phyloP scores from a whole-genome alignment of 2,113 vertebrate species.

The Micromys minutus region DNA sequence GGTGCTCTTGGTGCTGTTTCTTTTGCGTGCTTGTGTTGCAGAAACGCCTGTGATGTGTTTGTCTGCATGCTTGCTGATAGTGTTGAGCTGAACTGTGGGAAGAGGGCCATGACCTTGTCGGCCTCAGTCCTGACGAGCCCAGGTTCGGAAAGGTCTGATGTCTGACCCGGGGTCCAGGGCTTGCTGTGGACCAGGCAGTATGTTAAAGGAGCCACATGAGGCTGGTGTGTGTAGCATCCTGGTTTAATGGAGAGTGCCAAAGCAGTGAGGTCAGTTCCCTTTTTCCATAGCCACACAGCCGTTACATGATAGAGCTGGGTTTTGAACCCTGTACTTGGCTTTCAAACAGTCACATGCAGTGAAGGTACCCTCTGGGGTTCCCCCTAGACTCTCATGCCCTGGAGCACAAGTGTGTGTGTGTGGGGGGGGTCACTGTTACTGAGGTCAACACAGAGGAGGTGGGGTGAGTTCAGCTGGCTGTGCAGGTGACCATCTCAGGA shows the following conservation, averaged over 20 bases:
- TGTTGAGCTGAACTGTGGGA: not conserved
- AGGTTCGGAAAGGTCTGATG: not conserved
- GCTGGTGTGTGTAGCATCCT: not conserved
- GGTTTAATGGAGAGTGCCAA: not conserved
- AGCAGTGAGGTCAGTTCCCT: not conserved
- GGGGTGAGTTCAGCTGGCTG: not conserved
- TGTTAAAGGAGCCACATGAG: not conserved
- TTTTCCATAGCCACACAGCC: constrained; percentile 6
- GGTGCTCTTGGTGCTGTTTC: not conserved
- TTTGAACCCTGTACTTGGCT: constrained; percentile 24
- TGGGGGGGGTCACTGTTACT: not conserved
- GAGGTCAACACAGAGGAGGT: not conserved
- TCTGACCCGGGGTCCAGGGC: not conserved
- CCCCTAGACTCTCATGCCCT: not conserved
- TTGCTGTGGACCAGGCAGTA: not conserved
- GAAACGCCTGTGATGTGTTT: not conserved
- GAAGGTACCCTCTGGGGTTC: not conserved
- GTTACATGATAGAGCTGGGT: not conserved
- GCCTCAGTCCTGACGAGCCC: not conserved
- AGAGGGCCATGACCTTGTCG: not conserved
- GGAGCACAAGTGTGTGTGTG: not conserved
- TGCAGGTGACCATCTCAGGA: not conserved
- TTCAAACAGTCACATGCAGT: not conserved
- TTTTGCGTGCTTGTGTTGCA: not conserved
- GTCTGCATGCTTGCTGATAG: not conserved